Conservation (phyloP, 2,113 vertebrate species). For the Pycnonotus jocosus region DNA sequence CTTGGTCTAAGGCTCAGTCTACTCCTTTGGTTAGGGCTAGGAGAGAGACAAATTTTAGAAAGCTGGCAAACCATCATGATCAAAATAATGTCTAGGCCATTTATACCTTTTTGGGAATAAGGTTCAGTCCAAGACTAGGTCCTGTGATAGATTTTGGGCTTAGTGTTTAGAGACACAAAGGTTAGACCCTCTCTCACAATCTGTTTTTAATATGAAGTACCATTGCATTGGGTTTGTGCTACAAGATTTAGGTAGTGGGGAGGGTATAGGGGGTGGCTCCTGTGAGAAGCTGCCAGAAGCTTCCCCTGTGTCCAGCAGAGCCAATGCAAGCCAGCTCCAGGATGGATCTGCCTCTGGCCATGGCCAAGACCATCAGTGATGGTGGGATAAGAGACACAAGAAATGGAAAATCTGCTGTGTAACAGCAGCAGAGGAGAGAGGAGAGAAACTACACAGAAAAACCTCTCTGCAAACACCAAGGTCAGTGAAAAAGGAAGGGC, state of each 20-base stretch:
- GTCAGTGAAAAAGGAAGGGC: background rate
- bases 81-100: background rate
- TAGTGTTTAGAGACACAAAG: background rate
- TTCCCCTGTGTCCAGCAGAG: background rate
- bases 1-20: background rate
- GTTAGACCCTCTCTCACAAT: background rate
- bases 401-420: background rate
- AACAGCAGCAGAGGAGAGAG: background rate
- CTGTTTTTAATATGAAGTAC: background rate
- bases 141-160: background rate
- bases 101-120: background rate
- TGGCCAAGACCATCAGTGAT: background rate
- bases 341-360: background rate
- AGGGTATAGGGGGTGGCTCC: background rate
- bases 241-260: background rate
- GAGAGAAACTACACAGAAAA: rapidly evolving
- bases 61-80: background rate
- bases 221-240: background rate
- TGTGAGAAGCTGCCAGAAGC: background rate
- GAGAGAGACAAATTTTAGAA: background rate
- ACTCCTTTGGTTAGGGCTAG: background rate
- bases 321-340: background rate
- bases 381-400: background rate
- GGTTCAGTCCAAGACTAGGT: background rate
- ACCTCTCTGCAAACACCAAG: background rate